Conservation (phyloP, 2,888 invertebrate genomes). For the Idaea aversata region DNA sequence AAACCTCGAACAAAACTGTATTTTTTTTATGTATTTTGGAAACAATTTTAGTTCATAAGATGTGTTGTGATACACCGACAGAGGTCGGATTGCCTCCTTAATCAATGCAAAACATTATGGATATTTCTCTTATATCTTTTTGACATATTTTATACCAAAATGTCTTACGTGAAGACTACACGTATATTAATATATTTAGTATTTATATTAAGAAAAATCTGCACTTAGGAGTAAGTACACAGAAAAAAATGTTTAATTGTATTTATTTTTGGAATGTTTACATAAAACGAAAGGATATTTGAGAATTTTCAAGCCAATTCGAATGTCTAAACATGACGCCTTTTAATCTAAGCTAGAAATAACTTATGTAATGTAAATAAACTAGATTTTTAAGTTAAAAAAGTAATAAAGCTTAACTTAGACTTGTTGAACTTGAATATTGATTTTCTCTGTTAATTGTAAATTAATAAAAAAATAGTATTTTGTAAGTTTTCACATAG, state of each 20-base stretch:
- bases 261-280: slow-evolving; percentile 4
- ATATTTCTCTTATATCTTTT: slow-evolving; percentile 22
- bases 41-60: slow-evolving; percentile 46
- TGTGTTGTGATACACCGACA: slow-evolving; percentile 58
- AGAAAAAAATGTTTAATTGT: slow-evolving; percentile 4
- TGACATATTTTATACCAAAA: slow-evolving; percentile 1
- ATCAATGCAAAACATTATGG: slow-evolving; percentile 49
- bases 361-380: slow-evolving; percentile 67
- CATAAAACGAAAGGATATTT: slow-evolving; percentile 12
- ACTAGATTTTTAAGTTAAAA: slow-evolving; percentile 56
- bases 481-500: slow-evolving; percentile 75
- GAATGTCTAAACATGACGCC: slow-evolving; percentile 61
- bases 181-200: background rate
- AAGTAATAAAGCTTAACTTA: slow-evolving; percentile 69
- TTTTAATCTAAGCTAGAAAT: slow-evolving; percentile 42
- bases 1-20: slow-evolving; percentile 54
- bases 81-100: slow-evolving; percentile 51
- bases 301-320: slow-evolving; percentile 21
- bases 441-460: slow-evolving; percentile 74
- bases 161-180: background rate
- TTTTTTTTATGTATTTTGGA: slow-evolving; percentile 43
- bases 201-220: background rate
- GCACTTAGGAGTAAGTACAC: background rate
- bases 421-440: slow-evolving; percentile 77
- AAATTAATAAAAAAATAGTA: slow-evolving; percentile 67